Evolutionary conservation across 2,888 invertebrate genomes (phyloP).

Genomic region (Macrophya alboannulata): DNA sequence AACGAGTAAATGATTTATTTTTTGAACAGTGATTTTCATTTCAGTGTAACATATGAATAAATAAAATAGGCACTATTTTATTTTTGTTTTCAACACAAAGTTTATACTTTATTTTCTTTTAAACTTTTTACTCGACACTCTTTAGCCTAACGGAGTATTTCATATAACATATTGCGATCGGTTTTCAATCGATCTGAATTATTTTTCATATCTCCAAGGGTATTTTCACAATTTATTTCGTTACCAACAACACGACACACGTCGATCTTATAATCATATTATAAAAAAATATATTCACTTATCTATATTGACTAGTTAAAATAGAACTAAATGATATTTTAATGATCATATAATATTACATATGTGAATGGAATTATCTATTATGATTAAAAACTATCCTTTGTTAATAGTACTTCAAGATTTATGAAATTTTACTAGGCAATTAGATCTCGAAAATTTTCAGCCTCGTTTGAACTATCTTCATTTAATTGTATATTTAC

Average conservation of each 20-base stretch:
- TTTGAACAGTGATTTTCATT: conserved; percentile 8
- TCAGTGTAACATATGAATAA: conserved; percentile 22
- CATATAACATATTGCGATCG: conserved; percentile 17
- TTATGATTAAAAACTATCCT: not conserved
- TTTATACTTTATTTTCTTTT: conserved; percentile 18
- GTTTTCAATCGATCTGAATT: conserved; percentile 3
- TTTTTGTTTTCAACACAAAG: conserved; percentile 12
- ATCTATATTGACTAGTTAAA: conserved; percentile 77
- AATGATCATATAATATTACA: conserved; percentile 39
- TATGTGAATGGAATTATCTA: conserved; percentile 15
- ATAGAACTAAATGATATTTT: conserved; percentile 42
- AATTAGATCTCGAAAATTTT: not conserved
- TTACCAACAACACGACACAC: not conserved
- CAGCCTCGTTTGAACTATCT: conserved; percentile 11
- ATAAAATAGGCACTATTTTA: conserved; percentile 28
- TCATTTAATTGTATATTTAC: conserved; percentile 1
- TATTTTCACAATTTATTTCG: conserved; percentile 28
- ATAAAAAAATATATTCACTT: conserved; percentile 78
- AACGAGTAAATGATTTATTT: not conserved
- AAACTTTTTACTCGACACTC: not conserved
- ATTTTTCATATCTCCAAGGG: not conserved
- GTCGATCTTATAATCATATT: conserved; percentile 61
- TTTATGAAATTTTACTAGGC: not conserved
- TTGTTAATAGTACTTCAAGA: conserved; percentile 9
- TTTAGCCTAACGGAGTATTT: not conserved